These are phyloP conservation scores for Agrotis ipsilon DNA, from an alignment of 2,888 invertebrate genomes.

Conservation along the genomic window DNA sequence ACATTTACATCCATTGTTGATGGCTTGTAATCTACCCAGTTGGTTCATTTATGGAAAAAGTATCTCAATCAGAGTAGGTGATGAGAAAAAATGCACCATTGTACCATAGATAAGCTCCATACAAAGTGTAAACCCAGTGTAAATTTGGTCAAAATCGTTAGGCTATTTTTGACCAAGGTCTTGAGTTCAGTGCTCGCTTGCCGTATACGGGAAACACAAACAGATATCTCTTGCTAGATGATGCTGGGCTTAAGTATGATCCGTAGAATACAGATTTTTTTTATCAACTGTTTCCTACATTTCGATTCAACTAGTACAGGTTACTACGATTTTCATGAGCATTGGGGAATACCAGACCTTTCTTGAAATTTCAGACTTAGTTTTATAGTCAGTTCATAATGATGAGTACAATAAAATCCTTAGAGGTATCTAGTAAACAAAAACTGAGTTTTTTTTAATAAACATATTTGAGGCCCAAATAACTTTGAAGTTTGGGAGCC, in stretches of 20 bases:
- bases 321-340: too few species aligned
- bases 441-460: too few species aligned
- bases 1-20: conserved; percentile 21
- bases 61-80: conserved; percentile 33
- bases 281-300: too few species aligned
- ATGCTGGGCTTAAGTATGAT: conserved; percentile 13
- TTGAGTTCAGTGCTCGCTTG: conserved; percentile 80
- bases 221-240: conserved; percentile 49
- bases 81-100: conserved; percentile 55
- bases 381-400: too few species aligned
- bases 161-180: conserved; percentile 84
- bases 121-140: conserved; percentile 78
- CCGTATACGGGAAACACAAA: conserved; percentile 73
- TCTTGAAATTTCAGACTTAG: too few species aligned
- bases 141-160: conserved; percentile 84
- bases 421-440: too few species aligned
- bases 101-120: conserved; percentile 77
- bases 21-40: not conserved
- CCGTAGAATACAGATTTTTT: not conserved
- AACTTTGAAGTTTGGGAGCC: too few species aligned
- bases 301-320: too few species aligned
- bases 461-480: too few species aligned
- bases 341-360: too few species aligned
- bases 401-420: too few species aligned
- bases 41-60: conserved; percentile 32